A percentile compares a stretch with the other conserved stretches of the same genome.
These are phyloP conservation scores for Pseudobourletiella spinata DNA, from an alignment of 1,140 invertebrate genomes.

Conservation along the genomic window DNA sequence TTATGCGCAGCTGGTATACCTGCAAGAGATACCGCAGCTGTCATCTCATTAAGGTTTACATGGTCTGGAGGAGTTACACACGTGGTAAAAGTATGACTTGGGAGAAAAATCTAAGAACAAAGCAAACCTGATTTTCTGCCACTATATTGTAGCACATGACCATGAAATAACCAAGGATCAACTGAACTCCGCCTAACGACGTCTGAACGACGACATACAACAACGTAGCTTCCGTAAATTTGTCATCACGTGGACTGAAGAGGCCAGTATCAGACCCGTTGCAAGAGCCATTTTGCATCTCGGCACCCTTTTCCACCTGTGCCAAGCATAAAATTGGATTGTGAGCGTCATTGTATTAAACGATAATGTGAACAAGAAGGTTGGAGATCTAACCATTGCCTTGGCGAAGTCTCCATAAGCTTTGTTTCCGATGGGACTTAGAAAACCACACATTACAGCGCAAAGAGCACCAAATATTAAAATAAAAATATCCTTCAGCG, in stretches of 20 bases:
- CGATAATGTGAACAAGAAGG: not conserved
- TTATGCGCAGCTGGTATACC: slow-evolving; percentile 30
- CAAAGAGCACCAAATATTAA: slow-evolving; percentile 29
- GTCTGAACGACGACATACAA: slow-evolving; percentile 35
- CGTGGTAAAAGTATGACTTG: not conserved
- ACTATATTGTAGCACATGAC: slow-evolving; percentile 40
- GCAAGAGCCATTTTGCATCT: not conserved
- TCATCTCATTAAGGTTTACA: not conserved
- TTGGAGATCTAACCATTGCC: slow-evolving; percentile 15
- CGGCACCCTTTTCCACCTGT: not conserved
- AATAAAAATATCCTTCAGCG: slow-evolving; percentile 26
- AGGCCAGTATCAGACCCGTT: not conserved
- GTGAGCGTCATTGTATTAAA: not conserved
- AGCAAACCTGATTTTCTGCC: slow-evolving; percentile 40
- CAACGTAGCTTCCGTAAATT: slow-evolving; percentile 21
- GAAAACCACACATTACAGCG: slow-evolving; percentile 19
- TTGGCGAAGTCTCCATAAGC: slow-evolving; percentile 35
- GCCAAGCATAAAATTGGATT: not conserved
- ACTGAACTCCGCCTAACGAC: slow-evolving; percentile 36
- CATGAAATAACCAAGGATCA: slow-evolving; percentile 40
- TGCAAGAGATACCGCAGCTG: slow-evolving; percentile 13
- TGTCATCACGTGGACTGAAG: slow-evolving; percentile 7
- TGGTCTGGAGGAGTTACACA: not conserved
- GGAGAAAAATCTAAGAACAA: not conserved
- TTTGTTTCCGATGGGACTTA: slow-evolving; percentile 30